Conservation (phyloP, 2,797 vertebrate genomes). For the Thamnophis elegans region DNA sequence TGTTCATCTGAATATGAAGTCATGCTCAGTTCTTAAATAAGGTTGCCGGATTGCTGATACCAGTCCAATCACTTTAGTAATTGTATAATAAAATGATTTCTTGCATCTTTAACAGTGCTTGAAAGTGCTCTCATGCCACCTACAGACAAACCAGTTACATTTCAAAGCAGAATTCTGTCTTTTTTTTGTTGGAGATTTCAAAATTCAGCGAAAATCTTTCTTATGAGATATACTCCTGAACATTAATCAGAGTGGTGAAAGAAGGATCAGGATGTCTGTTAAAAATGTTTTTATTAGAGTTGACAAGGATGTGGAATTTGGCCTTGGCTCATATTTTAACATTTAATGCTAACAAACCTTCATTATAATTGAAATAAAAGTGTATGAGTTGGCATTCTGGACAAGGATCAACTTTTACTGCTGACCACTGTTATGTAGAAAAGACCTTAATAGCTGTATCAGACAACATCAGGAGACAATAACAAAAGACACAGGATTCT, state of each 20-base stretch:
- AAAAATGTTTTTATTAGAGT: background rate
- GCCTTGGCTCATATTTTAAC: background rate
- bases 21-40: slow-evolving; percentile 23
- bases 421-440: background rate
- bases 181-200: background rate
- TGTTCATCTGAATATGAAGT: slow-evolving; percentile 29
- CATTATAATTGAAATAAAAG: background rate
- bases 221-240: background rate
- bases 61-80: background rate
- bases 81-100: background rate
- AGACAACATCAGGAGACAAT: background rate
- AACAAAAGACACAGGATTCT: background rate
- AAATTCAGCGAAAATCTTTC: background rate
- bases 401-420: background rate
- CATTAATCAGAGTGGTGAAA: background rate
- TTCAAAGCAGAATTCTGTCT: background rate
- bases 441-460: background rate
- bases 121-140: slow-evolving; percentile 67
- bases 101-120: slow-evolving; percentile 14
- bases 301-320: background rate
- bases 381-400: background rate
- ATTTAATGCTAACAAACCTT: background rate
- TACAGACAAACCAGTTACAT: slow-evolving; percentile 57
- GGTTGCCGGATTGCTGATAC: slow-evolving; percentile 8
- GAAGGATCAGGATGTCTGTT: background rate